Conservation (phyloP, 2,113 vertebrate species). For the Ramphastos sulfuratus region DNA sequence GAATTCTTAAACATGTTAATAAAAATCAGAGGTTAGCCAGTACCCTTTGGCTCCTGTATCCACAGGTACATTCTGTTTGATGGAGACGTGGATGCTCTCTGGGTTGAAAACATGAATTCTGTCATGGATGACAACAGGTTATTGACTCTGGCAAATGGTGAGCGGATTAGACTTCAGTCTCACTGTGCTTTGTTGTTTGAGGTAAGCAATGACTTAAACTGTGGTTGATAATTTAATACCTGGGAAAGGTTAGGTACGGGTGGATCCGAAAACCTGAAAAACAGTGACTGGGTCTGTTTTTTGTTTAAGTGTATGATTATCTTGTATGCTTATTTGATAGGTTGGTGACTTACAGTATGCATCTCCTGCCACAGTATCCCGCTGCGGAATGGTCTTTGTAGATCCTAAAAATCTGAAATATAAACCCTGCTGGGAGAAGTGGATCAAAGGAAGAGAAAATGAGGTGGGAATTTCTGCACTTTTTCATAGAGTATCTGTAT, state of each 20-base stretch:
- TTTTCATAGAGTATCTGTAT: neutral
- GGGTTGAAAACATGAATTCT: conserved; percentile 99
- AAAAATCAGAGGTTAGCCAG: neutral
- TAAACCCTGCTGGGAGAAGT: conserved; percentile 90
- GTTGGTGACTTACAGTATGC: conserved; percentile 96
- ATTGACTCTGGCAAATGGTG: conserved; percentile 93
- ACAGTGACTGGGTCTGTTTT: neutral
- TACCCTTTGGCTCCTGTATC: neutral
- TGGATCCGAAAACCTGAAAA: neutral
- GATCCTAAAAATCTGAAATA: conserved; percentile 95
- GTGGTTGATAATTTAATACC: neutral
- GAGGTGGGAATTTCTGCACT: conserved; percentile 71
- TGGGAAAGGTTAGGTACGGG: neutral
- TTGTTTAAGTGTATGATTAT: neutral
- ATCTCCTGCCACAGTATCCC: conserved; percentile 95
- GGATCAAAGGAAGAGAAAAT: conserved; percentile 79
- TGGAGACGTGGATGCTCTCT: conserved; percentile 95
- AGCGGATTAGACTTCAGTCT: conserved; percentile 89
- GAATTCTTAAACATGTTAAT: neutral
- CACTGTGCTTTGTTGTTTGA: conserved; percentile 96
- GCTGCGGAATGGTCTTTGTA: conserved; percentile 97
- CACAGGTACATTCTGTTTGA: conserved; percentile 95
- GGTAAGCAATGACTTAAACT: conserved; percentile 52
- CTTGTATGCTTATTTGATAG: conserved; percentile 66
- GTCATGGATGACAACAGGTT: conserved; percentile 99